phyloP scores from a whole-genome alignment of 1,140 invertebrate genomes.

The Pseudomyrmex concolor region DNA sequence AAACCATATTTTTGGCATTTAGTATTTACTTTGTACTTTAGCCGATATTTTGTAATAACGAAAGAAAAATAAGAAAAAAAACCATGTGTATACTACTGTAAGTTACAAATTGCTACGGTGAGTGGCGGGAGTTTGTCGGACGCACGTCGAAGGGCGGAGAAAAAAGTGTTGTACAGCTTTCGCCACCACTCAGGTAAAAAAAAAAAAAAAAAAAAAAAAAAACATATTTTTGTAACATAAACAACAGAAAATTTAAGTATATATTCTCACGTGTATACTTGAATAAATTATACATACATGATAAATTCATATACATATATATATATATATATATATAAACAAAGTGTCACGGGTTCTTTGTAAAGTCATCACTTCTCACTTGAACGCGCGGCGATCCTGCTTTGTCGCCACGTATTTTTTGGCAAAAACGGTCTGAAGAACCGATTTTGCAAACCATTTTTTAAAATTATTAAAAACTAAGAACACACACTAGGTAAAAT shows the following conservation, averaged over 20 bases:
- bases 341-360: no score
- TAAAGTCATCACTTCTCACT: no score
- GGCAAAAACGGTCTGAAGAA: no score
- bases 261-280: neutral
- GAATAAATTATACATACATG: neutral
- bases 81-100: constrained; percentile 68
- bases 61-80: constrained; percentile 28
- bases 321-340: no score
- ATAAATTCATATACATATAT: constrained; percentile 3
- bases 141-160: neutral
- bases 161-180: constrained; percentile 66
- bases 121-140: constrained; percentile 42
- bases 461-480: no score
- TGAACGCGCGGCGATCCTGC: no score
- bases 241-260: constrained; percentile 60
- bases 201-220: no score
- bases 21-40: constrained; percentile 72
- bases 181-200: constrained; percentile 23
- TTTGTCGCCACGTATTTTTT: no score
- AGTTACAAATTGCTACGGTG: constrained; percentile 52
- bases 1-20: constrained; percentile 76
- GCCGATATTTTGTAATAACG: constrained; percentile 72
- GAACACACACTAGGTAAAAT: no score
- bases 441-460: no score
- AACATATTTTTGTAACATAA: constrained; percentile 76